Base-by-base conservation (phyloP, 2,888 invertebrate genomes). In the Penaeus monodon region DNA sequence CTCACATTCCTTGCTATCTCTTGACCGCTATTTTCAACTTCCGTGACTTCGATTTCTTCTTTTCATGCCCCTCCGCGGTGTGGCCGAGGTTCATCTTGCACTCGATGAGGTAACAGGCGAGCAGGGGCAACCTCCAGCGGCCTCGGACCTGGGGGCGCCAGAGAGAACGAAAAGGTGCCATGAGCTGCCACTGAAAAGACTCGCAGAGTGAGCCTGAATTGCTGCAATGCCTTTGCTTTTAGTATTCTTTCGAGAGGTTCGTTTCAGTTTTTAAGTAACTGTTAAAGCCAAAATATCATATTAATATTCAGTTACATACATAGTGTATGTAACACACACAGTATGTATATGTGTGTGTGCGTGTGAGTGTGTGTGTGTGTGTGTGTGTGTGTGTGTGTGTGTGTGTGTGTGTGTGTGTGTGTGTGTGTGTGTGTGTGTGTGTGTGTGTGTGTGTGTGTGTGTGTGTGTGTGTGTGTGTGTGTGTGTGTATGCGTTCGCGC, bases 91-190 rank as follows among this genome's bases (percentile, higher is more conserved):
- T 81, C 87, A 89, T 85, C 81, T 90, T 90, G 20, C 88, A 87
- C 81, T 90, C 90, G 81, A 90, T 84, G 70, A 90, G 88, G 79
- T 88, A 88, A 22, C 85, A 77, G n/a, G 90, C 88, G 68, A 90
- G 68, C 27, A 90, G 88, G 44, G 90, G 90, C 33, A 90, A 70
- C 2, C 88, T 74, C 90, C 90, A 90, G 12, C 83, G 63, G 20
- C 90, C 90, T 44, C 85, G 66, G 29, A 86, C 89, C 89, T 89
- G 57, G 22, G 81, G 27, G 27, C 7, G n/a, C 70, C 70, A 17
- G 27, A 17, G 57, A 57, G 57, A 17, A 57, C 57, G 17, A 3
- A 14, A 20, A 20, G 17, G 57, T 1, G 3, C 17, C 17, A 14
- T 57, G 2, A 57, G 57, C 20, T 0, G 14, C 1, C 3, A 20